These are phyloP conservation scores for Agonopterix heracliana DNA, from an alignment of 2,888 invertebrate genomes.

Conservation along the genomic window DNA sequence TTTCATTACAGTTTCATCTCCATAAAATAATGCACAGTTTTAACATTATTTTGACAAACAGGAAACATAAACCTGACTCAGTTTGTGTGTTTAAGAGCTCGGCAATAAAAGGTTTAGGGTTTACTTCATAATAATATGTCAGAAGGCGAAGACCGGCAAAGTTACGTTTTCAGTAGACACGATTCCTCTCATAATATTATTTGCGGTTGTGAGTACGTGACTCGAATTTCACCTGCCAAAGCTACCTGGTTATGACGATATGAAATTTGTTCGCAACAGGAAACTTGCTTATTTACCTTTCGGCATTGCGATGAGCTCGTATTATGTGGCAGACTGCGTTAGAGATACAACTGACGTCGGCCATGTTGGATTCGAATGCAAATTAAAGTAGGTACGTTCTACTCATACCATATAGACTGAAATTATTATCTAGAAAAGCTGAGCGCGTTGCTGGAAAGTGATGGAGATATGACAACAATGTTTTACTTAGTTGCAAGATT, in stretches of 20 bases:
- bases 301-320: conserved; percentile 33
- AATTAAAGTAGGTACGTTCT: neutral
- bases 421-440: no score
- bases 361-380: conserved; percentile 3
- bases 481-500: no score
- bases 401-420: no score
- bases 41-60: no score
- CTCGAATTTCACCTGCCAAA: conserved; percentile 35
- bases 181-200: conserved; percentile 62
- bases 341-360: no score
- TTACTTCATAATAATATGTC: conserved; percentile 15
- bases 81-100: no score
- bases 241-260: conserved; percentile 51
- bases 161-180: conserved; percentile 52
- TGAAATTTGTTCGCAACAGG: conserved; percentile 52
- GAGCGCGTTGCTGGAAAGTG: no score
- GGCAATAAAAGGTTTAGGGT: no score
- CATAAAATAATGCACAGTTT: no score
- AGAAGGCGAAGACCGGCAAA: conserved; percentile 33
- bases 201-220: conserved; percentile 54
- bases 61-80: no score
- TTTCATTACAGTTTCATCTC: no score
- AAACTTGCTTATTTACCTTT: conserved; percentile 52
- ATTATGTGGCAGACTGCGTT: conserved; percentile 8
- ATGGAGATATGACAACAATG: no score